Conservation (phyloP, 2,888 invertebrate genomes). For the Dynastes tityus region DNA sequence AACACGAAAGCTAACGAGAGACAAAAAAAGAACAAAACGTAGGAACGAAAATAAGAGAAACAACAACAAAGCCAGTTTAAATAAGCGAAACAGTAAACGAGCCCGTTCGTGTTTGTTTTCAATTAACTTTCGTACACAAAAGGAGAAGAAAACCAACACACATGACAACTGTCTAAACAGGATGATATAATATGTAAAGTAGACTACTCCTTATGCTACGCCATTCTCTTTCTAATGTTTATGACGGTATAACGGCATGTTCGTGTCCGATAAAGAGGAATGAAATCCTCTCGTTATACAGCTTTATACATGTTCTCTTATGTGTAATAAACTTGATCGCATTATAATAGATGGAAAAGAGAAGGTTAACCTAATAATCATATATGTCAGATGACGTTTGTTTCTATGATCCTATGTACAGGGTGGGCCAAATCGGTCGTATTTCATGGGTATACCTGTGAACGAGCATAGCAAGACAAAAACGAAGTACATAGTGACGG, state of each 20-base stretch:
- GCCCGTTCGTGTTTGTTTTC: slow-evolving; percentile 30
- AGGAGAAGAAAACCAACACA: slow-evolving; percentile 26
- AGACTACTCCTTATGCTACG: slow-evolving; percentile 11
- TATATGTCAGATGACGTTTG: slow-evolving; percentile 18
- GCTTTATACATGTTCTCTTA: slow-evolving; percentile 7
- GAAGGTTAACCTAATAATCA: slow-evolving; percentile 16
- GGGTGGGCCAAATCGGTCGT: no score
- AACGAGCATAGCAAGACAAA: no score
- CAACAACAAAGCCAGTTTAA: slow-evolving; percentile 28
- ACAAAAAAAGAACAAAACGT: not conserved
- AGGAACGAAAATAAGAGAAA: not conserved
- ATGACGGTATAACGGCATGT: slow-evolving; percentile 14
- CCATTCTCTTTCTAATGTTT: slow-evolving; percentile 23
- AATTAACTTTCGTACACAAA: slow-evolving; percentile 33
- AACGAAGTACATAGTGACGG: no score
- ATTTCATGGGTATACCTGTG: no score
- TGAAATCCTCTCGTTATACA: slow-evolving; percentile 35
- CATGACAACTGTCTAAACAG: slow-evolving; percentile 42
- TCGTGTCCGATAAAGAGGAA: slow-evolving; percentile 12
- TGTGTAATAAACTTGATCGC: slow-evolving; percentile 13
- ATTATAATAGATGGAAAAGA: slow-evolving; percentile 29
- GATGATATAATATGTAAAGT: slow-evolving; percentile 42
- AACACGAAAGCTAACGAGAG: slow-evolving; percentile 4
- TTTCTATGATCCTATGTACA: not conserved
- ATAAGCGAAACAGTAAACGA: slow-evolving; percentile 35